Base-by-base conservation (phyloP, 2,797 vertebrate species). In the Brachymystax lenok region DNA sequence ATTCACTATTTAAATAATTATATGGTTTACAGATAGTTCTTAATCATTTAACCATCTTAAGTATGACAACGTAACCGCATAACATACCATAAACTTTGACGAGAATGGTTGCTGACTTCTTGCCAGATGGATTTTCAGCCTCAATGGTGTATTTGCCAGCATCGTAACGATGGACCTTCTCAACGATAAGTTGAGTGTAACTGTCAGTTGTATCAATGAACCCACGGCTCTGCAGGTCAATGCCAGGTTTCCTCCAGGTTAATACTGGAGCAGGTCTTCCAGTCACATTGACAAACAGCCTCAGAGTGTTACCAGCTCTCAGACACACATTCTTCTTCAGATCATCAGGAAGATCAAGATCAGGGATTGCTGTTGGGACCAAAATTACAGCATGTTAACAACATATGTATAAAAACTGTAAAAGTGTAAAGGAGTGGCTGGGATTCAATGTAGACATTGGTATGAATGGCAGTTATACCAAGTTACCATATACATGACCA, bases 101-200 rank as follows among this genome's bases (percentile, higher is more conserved):
- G 82, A 98, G 92, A 80, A 99, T 91, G 56, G 94, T 97, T 79
- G 96, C 91, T 66, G 94, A 95, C 88, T 99, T 99, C 90, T 99
- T 99, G 88, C 98, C 98, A 78, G 97, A 98, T 71, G 96, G 98
- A 88, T 99, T 99, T 92, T 99, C 98, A n/a, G 97, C 98, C 87
- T 99, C 98, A 82, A 99, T 92, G 50, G 96, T 70, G 3, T 99
- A 99, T 94, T 99, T 99, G 84, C 98, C 98, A 78, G 97, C 96
- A 33, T 99, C 98, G 0, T 99, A 98, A 21, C 98, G 97, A 84
- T 95, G 94, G 46, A 98, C 96, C 89, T 99, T 99, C 83, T 99
- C 98, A 85, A 99, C 92, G 4, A 95, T 91, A 80, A 99, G 95
- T 33, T 92, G 90, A 71, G 97, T 97, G 82, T 95, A 96, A 88